These are phyloP conservation scores for Trimorus sp. DNA, from an alignment of 2,888 invertebrate species.

Conservation along the genomic window DNA sequence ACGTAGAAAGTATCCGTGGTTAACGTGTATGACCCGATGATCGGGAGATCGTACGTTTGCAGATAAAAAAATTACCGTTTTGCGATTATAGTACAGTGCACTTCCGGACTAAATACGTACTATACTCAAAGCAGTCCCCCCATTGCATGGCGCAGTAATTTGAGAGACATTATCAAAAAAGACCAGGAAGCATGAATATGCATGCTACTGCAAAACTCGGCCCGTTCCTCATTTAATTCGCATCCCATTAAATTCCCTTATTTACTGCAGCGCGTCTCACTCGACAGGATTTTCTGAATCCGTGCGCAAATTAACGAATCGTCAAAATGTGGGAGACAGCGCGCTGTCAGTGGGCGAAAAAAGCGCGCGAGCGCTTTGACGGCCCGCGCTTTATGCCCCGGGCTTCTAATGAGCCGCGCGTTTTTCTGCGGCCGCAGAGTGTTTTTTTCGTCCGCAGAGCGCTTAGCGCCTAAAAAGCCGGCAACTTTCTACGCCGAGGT, in stretches of 20 bases:
- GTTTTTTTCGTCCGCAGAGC: background rate
- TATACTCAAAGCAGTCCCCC: constrained; percentile 63
- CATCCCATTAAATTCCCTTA: constrained; percentile 67
- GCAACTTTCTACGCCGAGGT: constrained; percentile 9
- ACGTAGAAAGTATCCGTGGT: constrained; percentile 62
- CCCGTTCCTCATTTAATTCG: constrained; percentile 66
- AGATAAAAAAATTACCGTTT: constrained; percentile 72
- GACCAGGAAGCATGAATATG: constrained; percentile 70
- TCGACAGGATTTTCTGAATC: constrained; percentile 67
- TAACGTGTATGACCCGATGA: constrained; percentile 65
- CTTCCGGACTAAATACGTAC: constrained; percentile 72
- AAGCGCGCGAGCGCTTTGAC: constrained; percentile 47
- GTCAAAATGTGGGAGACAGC: constrained; percentile 60
- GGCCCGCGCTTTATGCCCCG: constrained; percentile 21
- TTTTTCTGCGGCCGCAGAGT: constrained; percentile 27
- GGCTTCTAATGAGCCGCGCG: constrained; percentile 38
- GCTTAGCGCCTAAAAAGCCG: constrained; percentile 1
- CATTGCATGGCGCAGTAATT: constrained; percentile 67
- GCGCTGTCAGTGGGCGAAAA: constrained; percentile 42
- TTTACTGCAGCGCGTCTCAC: constrained; percentile 67
- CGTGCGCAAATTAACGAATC: constrained; percentile 65
- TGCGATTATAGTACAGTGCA: constrained; percentile 68
- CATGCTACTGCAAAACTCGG: constrained; percentile 65
- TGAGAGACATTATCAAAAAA: constrained; percentile 68
- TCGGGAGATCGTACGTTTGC: constrained; percentile 65